Evolutionary conservation across 2,888 invertebrate species (phyloP), one percentile per base, ranked within the genome.

Genomic region (Griposia aprilina): DNA sequence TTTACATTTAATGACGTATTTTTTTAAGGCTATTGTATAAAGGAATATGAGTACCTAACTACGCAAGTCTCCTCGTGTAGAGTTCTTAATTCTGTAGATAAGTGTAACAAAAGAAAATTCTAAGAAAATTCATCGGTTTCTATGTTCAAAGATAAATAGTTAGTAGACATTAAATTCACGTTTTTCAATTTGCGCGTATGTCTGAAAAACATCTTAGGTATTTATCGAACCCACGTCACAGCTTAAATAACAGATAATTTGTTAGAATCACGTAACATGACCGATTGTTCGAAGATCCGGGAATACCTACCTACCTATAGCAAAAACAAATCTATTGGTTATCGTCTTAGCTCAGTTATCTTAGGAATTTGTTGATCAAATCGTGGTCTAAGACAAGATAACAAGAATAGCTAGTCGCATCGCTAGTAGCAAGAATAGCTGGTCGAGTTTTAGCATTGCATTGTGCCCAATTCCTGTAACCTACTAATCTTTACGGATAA

Each of bases 171-270:
- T 23, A 41, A n/a, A 36, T 52, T 60, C 23, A 5, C 23, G 36
- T 57, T n/a, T 66, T 66, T n/a, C 26, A 45, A 63, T 73, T 50
- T 11, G 17, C n/a, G 30, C 41, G 15, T 6, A n/a, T 15, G 30
- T 59, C 52, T 77, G 72, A 15, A 68, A n/a, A 73, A 60, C 68
- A 20, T 63, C 36, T n/a, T n/a, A 23, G 7, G 36, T 77, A 62
- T 48, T 68, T 71, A 66, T 77, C 26, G 13, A 45, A n/a, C 8
- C n/a, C 0, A 82, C 83, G 83, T 83, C 79, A 74, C 71, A 45
- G 66, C 36, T 83, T 50, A 17, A 68, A 20, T 63, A 75, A 65
- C 60, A 81, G 48, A 78, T 78, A 26, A 59, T 48, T 63, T 41
- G 55, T 78, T 41, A 69, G 20, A 69, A 78, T 69, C 63, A 26